Evolutionary conservation across 92 coral and sea anemone genomes (phyloP).

Genomic region (Palythoa grandis): DNA sequence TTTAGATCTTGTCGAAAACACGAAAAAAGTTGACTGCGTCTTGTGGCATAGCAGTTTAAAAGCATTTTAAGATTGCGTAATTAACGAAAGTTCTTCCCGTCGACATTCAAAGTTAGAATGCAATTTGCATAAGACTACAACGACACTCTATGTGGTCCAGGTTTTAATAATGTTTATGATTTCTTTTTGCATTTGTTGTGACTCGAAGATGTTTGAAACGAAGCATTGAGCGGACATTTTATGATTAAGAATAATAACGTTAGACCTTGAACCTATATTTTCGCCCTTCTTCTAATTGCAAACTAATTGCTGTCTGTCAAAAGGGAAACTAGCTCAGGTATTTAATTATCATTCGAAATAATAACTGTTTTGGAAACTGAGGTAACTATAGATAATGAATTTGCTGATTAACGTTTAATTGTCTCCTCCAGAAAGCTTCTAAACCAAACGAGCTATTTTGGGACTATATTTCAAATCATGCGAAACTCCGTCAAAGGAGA

Average conservation of each 20-base stretch:
- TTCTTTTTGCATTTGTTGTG: slow-evolving; percentile 42
- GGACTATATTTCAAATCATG: not conserved
- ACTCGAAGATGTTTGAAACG: slow-evolving; percentile 7
- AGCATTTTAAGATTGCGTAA: not conserved
- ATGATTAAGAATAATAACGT: not conserved
- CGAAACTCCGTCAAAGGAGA: slow-evolving; percentile 14
- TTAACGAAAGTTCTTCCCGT: not conserved
- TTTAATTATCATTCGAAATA: not conserved
- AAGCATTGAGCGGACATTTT: slow-evolving; percentile 6
- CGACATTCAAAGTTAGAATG: not conserved
- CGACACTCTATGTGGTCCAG: slow-evolving; percentile 42
- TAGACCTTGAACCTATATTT: not conserved
- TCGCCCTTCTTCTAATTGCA: not conserved
- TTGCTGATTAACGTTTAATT: not conserved
- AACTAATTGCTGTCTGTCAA: not conserved
- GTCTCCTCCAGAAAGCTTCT: not conserved
- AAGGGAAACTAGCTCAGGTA: not conserved
- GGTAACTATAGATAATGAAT: not conserved
- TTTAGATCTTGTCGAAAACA: not conserved
- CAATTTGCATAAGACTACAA: slow-evolving; percentile 26
- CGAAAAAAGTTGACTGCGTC: not conserved
- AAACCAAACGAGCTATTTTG: not conserved
- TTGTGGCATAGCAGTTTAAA: not conserved
- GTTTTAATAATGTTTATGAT: slow-evolving; percentile 45
- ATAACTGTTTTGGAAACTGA: not conserved